These are phyloP conservation scores for Xerus rutilus DNA, from an alignment of 2,797 vertebrate genomes.

Conservation along the genomic window DNA sequence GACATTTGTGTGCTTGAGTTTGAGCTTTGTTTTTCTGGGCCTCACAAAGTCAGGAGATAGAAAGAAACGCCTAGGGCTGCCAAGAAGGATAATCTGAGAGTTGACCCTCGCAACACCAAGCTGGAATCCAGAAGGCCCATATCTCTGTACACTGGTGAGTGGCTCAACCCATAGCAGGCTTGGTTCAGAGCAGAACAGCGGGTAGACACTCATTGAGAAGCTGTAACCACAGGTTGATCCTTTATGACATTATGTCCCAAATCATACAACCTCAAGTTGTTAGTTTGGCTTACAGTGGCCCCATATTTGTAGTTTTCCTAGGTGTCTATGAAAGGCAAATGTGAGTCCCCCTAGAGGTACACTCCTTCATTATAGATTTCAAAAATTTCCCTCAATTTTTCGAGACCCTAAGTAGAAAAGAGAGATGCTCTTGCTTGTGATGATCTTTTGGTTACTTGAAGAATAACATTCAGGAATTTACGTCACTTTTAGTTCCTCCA, in stretches of 20 bases:
- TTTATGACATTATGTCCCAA: neutral
- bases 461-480: neutral
- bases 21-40: neutral
- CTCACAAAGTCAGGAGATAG: neutral
- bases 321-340: neutral
- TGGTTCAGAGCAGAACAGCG: neutral
- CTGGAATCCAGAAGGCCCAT: neutral
- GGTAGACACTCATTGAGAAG: neutral
- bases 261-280: neutral
- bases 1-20: neutral
- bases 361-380: neutral
- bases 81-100: neutral
- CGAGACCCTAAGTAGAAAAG: neutral
- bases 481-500: neutral
- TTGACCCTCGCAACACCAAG: neutral
- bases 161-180: fast-evolving
- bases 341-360: neutral
- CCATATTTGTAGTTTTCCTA: neutral
- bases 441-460: neutral
- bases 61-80: neutral
- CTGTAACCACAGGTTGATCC: neutral
- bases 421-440: neutral
- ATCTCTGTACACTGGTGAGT: neutral
- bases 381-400: neutral
- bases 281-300: neutral